Percentiles rank a stretch among this genome's conserved stretches.
Evolutionary conservation across 1,140 invertebrate genomes (phyloP).

Genomic region (Lepidostoma basale): DNA sequence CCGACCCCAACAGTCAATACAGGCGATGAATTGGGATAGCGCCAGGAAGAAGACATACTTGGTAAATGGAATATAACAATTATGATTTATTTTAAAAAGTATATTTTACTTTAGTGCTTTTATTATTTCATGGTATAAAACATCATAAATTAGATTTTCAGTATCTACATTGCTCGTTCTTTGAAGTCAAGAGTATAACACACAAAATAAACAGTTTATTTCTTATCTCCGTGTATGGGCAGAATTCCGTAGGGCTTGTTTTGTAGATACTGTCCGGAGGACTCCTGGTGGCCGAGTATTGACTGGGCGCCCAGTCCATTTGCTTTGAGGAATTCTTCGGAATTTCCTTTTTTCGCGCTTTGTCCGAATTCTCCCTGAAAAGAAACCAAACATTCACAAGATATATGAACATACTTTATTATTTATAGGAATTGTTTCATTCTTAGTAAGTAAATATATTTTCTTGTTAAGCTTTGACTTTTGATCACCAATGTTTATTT

Average conservation of each 20-base stretch:
- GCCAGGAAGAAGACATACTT: background rate
- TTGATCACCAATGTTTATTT: too few relatives aligned
- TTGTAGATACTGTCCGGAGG: slow-evolving; percentile 57
- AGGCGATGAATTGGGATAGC: too few relatives aligned
- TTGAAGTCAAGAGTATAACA: too few relatives aligned
- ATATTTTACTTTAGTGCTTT: background rate
- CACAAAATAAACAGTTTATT: background rate
- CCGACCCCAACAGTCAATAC: too few relatives aligned
- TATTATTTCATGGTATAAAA: background rate
- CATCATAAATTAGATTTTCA: background rate
- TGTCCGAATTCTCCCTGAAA: slow-evolving; percentile 62
- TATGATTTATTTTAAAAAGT: background rate
- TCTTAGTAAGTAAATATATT: too few relatives aligned
- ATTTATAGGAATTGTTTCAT: background rate
- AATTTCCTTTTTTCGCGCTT: slow-evolving; percentile 61
- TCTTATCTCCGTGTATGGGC: slow-evolving; percentile 48
- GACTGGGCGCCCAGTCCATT: slow-evolving; percentile 64
- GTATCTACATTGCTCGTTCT: background rate
- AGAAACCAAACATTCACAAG: slow-evolving; percentile 4
- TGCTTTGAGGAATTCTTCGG: slow-evolving; percentile 60
- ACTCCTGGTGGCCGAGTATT: slow-evolving; percentile 63
- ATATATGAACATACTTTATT: background rate
- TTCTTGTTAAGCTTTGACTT: too few relatives aligned
- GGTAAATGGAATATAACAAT: background rate
- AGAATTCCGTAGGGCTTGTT: slow-evolving; percentile 55